phyloP scores from a whole-genome alignment of 2,888 invertebrate species.

The Cheilosia scutellata region DNA sequence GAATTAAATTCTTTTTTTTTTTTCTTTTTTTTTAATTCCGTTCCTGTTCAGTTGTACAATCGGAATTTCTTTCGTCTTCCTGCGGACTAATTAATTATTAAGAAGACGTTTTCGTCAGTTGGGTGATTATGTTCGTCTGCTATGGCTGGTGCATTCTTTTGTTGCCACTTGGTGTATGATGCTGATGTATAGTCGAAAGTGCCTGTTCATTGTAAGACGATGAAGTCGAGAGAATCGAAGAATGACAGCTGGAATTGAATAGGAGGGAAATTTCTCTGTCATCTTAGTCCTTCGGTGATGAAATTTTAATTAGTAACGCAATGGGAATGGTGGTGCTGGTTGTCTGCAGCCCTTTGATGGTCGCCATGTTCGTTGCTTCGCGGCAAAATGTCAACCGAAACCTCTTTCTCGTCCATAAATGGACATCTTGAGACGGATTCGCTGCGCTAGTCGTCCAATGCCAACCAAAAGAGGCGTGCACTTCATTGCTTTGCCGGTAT shows the following conservation, averaged over 20 bases:
- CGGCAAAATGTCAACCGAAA: conserved; percentile 40
- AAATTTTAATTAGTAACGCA: conserved; percentile 55
- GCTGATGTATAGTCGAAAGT: background rate
- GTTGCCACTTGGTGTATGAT: conserved; percentile 35
- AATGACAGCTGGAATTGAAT: conserved; percentile 16
- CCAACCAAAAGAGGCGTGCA: conserved; percentile 74
- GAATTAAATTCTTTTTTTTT: background rate
- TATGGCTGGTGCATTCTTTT: conserved; percentile 51
- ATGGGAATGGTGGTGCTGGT: background rate
- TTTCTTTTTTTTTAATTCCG: background rate
- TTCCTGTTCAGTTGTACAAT: conserved; percentile 36
- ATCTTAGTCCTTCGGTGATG: conserved; percentile 25
- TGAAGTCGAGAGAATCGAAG: conserved; percentile 4
- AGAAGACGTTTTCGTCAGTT: conserved; percentile 67
- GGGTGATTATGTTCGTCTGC: conserved; percentile 34
- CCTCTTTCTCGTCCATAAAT: conserved; percentile 58
- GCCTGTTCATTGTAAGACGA: conserved; percentile 18
- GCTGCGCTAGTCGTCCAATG: conserved; percentile 68
- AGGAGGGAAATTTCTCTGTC: conserved; percentile 33
- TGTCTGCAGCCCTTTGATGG: conserved; percentile 29
- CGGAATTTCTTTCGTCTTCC: conserved; percentile 7
- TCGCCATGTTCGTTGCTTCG: conserved; percentile 39
- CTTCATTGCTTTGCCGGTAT: conserved; percentile 29
- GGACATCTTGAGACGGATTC: conserved; percentile 73
- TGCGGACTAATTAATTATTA: conserved; percentile 73